Conservation (phyloP, 2,113 vertebrate species). For the Psilopogon haemacephalus region DNA sequence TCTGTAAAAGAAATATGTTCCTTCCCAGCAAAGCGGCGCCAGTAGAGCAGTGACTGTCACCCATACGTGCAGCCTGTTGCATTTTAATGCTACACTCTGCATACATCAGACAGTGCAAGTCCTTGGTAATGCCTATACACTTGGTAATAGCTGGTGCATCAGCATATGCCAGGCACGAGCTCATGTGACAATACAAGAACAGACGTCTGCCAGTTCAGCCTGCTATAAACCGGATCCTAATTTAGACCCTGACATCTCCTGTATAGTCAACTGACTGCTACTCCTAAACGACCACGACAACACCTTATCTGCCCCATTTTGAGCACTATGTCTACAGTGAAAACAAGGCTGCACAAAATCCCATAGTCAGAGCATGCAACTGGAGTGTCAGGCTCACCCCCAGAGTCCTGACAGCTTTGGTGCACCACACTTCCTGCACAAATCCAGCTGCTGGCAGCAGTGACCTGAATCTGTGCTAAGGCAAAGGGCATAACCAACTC, state of each 20-base stretch:
- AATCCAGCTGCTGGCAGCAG: not conserved
- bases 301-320: not conserved
- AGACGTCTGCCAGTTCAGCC: not conserved
- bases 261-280: not conserved
- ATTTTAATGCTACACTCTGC: conserved; percentile 25
- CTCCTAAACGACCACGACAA: not conserved
- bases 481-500: not conserved
- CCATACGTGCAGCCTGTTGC: fast-evolving
- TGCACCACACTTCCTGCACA: not conserved
- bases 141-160: not conserved
- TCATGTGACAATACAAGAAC: not conserved
- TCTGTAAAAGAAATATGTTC: conserved; percentile 3
- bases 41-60: not conserved
- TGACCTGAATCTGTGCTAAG: not conserved
- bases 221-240: not conserved
- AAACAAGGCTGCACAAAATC: not conserved
- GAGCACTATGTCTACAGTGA: not conserved
- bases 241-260: not conserved
- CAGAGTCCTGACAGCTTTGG: not conserved
- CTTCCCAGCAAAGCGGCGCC: not conserved
- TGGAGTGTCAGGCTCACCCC: not conserved
- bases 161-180: not conserved
- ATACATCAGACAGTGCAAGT: not conserved
- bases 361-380: not conserved
- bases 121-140: not conserved